Conservation (phyloP, 2,888 invertebrate species). For the Callimorpha dominula region DNA sequence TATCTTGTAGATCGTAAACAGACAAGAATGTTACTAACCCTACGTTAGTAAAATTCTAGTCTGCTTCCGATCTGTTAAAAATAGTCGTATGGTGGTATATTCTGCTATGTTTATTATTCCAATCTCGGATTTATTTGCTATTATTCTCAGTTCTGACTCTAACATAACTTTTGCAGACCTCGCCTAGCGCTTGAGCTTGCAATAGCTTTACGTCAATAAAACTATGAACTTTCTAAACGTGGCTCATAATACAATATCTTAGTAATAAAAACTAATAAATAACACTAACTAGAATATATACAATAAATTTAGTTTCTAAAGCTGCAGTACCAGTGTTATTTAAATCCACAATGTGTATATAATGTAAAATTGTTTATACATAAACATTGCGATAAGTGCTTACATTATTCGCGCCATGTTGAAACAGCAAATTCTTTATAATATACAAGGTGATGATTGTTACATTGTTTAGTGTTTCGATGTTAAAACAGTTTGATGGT, state of each 20-base stretch:
- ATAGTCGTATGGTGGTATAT: background rate
- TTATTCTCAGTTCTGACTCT: background rate
- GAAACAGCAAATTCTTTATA: constrained; percentile 15
- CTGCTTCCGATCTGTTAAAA: background rate
- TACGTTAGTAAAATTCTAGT: background rate
- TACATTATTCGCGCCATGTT: constrained; percentile 12
- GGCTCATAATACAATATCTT: background rate
- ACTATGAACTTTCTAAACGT: no score
- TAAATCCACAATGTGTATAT: constrained; percentile 11
- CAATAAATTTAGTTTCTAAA: background rate
- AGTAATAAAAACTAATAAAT: background rate
- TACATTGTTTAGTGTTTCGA: constrained; percentile 13
- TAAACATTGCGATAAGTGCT: constrained; percentile 14
- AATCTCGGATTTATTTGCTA: background rate
- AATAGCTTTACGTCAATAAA: background rate
- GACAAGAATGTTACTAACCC: background rate
- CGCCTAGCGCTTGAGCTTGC: background rate
- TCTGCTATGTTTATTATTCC: background rate
- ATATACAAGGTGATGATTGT: constrained; percentile 17
- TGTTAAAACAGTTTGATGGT: constrained; percentile 15
- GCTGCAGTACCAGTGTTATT: constrained; percentile 7
- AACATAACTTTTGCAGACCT: background rate
- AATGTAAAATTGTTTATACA: constrained; percentile 19
- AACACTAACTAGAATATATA: background rate
- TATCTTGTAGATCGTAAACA: background rate